Percentiles rank a stretch among this genome's conserved stretches.
Conservation (phyloP, 2,113 vertebrate genomes). For the Podiceps cristatus region DNA sequence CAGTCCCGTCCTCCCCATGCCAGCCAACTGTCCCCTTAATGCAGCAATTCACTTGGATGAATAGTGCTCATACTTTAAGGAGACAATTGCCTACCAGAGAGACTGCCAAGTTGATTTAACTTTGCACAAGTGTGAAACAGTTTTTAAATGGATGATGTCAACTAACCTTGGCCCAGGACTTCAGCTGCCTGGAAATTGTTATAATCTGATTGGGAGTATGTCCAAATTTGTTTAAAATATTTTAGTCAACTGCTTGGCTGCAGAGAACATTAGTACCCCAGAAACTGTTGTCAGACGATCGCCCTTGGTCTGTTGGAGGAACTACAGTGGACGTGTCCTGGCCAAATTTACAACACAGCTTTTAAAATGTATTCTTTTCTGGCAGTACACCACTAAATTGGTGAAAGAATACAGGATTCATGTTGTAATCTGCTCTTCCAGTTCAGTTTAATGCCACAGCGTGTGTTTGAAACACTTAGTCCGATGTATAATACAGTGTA, state of each 20-base stretch:
- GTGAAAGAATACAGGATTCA: background rate
- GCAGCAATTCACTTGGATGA: constrained; percentile 68
- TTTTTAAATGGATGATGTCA: constrained; percentile 56
- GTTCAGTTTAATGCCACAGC: background rate
- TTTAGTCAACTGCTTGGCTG: background rate
- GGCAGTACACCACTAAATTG: background rate
- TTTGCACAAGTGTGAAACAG: constrained; percentile 59
- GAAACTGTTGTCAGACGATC: background rate
- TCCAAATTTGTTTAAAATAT: constrained; percentile 47
- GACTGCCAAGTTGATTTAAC: constrained; percentile 73
- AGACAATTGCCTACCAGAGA: constrained; percentile 60
- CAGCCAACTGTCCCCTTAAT: constrained; percentile 67
- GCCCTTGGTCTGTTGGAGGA: background rate
- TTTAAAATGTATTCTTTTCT: constrained; percentile 27
- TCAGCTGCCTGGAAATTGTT: constrained; percentile 42
- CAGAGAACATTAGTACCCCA: background rate
- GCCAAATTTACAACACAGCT: background rate
- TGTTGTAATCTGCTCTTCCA: constrained; percentile 40
- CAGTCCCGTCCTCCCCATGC: constrained; percentile 20
- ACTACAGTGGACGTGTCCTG: background rate
- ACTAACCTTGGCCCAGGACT: background rate
- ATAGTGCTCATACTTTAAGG: constrained; percentile 62
- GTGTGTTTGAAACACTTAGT: background rate
- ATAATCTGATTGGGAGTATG: background rate
- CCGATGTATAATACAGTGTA: background rate